Percentiles rank a stretch among this genome's conserved stretches.
phyloP scores from a whole-genome alignment of 2,888 invertebrate genomes.

The Cryptocephalus primarius region DNA sequence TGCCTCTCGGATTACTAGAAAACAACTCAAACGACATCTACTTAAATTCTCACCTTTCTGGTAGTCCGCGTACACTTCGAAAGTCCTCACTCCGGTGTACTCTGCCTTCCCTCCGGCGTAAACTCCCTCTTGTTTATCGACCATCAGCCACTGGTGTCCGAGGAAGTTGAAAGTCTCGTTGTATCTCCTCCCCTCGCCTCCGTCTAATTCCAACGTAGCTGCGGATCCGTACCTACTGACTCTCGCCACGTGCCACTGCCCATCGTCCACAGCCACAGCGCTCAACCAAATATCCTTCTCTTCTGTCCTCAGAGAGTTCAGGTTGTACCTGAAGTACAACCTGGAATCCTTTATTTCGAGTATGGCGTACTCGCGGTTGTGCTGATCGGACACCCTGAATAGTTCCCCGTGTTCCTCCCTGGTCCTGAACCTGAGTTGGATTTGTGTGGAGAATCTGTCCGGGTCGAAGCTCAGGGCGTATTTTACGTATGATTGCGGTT shows the following conservation, averaged over 20 bases:
- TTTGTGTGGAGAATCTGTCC: conserved; percentile 82
- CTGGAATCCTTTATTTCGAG: conserved; percentile 82
- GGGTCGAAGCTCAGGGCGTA: conserved; percentile 92
- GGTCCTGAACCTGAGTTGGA: conserved; percentile 88
- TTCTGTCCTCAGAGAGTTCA: conserved; percentile 83
- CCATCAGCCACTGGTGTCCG: conserved; percentile 85
- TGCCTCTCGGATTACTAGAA: no score
- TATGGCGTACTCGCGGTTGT: conserved; percentile 88
- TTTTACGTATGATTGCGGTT: conserved; percentile 91
- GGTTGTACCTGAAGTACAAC: conserved; percentile 83
- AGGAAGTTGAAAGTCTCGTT: conserved; percentile 86
- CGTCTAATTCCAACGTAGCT: conserved; percentile 85
- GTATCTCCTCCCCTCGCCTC: conserved; percentile 87
- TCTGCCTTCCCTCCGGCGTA: conserved; percentile 94
- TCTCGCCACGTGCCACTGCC: conserved; percentile 92
- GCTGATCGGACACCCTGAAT: conserved; percentile 88
- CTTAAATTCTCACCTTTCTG: conserved; percentile 61
- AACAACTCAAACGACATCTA: no score
- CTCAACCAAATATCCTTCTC: conserved; percentile 85
- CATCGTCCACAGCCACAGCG: conserved; percentile 84
- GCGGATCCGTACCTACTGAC: conserved; percentile 88
- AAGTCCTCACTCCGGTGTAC: conserved; percentile 86
- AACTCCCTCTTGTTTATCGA: conserved; percentile 90
- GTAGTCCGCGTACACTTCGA: conserved; percentile 90
- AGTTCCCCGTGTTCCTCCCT: conserved; percentile 88